These are phyloP conservation scores for Nycticorax nycticorax DNA, from an alignment of 2,113 vertebrate genomes.

Conservation along the genomic window DNA sequence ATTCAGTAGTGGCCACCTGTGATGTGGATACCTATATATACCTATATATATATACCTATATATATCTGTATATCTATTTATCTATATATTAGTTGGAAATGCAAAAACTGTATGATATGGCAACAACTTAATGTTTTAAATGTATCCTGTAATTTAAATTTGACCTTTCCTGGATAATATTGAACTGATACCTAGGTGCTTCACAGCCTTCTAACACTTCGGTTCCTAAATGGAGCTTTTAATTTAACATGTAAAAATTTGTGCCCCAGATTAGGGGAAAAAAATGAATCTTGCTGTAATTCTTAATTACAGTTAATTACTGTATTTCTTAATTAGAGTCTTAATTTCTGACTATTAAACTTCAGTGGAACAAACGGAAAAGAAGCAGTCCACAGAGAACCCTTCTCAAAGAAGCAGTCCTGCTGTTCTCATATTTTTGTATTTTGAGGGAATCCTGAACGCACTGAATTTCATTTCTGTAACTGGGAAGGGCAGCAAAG, in stretches of 20 bases:
- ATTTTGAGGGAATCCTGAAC: not conserved
- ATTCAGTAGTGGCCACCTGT: not conserved
- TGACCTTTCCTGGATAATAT: slow-evolving; percentile 1
- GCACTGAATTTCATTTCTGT: not conserved
- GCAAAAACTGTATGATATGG: not conserved
- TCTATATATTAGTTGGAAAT: not conserved
- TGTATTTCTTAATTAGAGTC: slow-evolving; percentile 28
- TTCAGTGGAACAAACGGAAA: not conserved
- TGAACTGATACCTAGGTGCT: not conserved
- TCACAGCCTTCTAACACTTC: not conserved
- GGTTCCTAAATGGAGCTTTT: not conserved
- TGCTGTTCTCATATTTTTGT: not conserved
- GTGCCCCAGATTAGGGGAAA: not conserved
- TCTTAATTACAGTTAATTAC: slow-evolving; percentile 42
- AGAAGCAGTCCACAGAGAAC: not conserved
- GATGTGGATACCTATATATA: not conserved
- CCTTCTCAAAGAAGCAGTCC: not conserved
- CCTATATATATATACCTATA: too few species aligned
- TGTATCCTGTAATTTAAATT: not conserved
- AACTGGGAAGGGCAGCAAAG: not conserved
- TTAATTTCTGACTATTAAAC: slow-evolving; percentile 34
- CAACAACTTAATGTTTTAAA: not conserved
- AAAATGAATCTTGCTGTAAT: not conserved
- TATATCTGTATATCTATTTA: not conserved
- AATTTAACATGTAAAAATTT: slow-evolving; percentile 2